phyloP scores from a whole-genome alignment of 2,113 vertebrate genomes.

The Peromyscus californicus region DNA sequence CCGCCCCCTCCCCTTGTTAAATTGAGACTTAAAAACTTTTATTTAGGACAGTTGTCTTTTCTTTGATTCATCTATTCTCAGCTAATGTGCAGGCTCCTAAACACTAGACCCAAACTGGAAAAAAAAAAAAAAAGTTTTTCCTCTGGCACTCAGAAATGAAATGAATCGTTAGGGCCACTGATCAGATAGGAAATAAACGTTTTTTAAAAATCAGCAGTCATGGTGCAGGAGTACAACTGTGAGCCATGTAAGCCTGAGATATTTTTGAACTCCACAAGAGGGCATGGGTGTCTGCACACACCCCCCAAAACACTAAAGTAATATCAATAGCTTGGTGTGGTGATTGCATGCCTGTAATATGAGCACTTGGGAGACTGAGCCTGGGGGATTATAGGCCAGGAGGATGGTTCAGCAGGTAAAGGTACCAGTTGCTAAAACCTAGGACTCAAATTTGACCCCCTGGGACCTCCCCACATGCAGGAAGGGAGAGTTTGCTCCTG shows the following conservation, averaged over 20 bases:
- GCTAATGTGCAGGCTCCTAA: not conserved
- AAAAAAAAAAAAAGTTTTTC: not conserved
- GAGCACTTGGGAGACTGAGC: not conserved
- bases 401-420: not conserved
- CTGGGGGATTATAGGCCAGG: not conserved
- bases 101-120: not conserved
- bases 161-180: not conserved
- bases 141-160: not conserved
- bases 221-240: not conserved
- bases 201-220: not conserved
- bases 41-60: conserved; percentile 17
- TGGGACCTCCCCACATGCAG: not conserved
- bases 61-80: not conserved
- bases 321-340: not conserved
- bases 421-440: not conserved
- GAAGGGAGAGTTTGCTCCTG: not conserved
- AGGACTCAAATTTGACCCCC: not conserved
- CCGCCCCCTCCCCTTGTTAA: not conserved
- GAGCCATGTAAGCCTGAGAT: not conserved
- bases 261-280: not conserved
- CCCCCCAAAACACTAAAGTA: not conserved
- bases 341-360: not conserved
- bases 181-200: not conserved
- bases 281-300: not conserved
- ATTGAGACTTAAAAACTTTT: not conserved